Evolutionary conservation across 1,140 invertebrate genomes (phyloP).

Genomic region (Dendroctonus ponderosae): DNA sequence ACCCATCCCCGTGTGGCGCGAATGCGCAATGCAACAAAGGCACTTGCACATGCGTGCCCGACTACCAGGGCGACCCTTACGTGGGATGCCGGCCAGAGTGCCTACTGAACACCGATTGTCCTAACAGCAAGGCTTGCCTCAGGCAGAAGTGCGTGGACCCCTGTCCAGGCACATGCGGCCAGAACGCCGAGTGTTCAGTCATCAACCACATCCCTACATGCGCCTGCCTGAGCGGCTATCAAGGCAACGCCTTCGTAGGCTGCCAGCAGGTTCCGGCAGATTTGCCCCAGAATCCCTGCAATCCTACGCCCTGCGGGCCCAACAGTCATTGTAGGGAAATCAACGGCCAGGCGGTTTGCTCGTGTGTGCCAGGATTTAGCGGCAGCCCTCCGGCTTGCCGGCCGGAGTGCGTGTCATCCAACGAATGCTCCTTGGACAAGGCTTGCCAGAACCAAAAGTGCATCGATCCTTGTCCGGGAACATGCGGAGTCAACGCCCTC

Average conservation of each 20-base stretch:
- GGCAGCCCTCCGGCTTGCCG: conserved; percentile 63
- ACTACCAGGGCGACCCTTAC: conserved; percentile 71
- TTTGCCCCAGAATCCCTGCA: conserved; percentile 51
- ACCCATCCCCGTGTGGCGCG: conserved; percentile 65
- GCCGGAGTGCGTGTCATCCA: conserved; percentile 60
- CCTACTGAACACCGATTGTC: conserved; percentile 66
- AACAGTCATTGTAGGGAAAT: conserved; percentile 63
- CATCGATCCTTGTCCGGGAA: conserved; percentile 62
- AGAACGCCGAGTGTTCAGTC: conserved; percentile 67
- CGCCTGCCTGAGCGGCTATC: conserved; percentile 62
- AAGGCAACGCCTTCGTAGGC: conserved; percentile 78
- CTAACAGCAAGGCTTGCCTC: conserved; percentile 59
- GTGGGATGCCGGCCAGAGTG: conserved; percentile 73
- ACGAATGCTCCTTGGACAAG: conserved; percentile 57
- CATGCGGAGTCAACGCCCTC: conserved; percentile 62
- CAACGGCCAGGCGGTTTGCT: conserved; percentile 60
- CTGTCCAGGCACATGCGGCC: conserved; percentile 62
- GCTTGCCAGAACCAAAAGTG: conserved; percentile 63
- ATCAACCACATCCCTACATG: conserved; percentile 71
- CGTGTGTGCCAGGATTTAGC: conserved; percentile 61
- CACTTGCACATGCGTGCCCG: conserved; percentile 67
- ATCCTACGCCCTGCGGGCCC: conserved; percentile 60
- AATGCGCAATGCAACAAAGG: conserved; percentile 62
- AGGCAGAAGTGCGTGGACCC: conserved; percentile 66
- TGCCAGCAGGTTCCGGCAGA: conserved; percentile 55